Base-by-base conservation (phyloP, 2,888 invertebrate species). In the Cenopis cana region DNA sequence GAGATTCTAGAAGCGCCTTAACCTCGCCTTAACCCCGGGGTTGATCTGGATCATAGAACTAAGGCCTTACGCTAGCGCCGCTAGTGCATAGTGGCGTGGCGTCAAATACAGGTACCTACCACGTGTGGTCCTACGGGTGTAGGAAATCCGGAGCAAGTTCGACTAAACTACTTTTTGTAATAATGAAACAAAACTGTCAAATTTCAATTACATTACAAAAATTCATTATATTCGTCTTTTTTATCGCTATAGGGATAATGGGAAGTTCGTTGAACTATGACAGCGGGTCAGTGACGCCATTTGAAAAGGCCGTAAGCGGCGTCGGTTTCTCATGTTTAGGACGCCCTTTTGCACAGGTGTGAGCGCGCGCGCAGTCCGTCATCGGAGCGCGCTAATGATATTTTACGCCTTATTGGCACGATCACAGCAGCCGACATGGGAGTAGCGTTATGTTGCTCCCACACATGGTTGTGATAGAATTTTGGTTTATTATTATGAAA, bases 361-460 rank as follows among this genome's bases (percentile, higher is more conserved):
- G 29, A 18, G 46, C 36, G 20, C 41, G 14, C 18, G n/a, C 52
- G 24, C 33, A n/a, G 49, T 24, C 66, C 65, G 60, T 60, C 70
- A 71, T 50, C 66, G 54, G 66, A 71, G 54, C 66, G 61, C 61
- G 66, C 33, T 85, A 88, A 87, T 88, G 87, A 88, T 84, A 86
- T 88, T 89, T 89, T 82, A 88, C 87, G 88, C 82, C 81, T 79
- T 79, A 82, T 82, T 83, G 81, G 76, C 77, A 76, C 76, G 73
- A 69, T 69, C 68, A 61, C 68, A 61, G 61, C 60, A 33, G 55
- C 57, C 66, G 66, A 59, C 70, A 33, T 36, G 52, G 70, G 59
- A 66, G 60, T 70, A 66, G 54, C 46, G 29, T 38, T 38, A 18
- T 36, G 62, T 36, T 29, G 57, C 50, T 57, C 62, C 52, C 65